phyloP scores from a whole-genome alignment of 2,888 invertebrate genomes.

The Drosophila limbata region DNA sequence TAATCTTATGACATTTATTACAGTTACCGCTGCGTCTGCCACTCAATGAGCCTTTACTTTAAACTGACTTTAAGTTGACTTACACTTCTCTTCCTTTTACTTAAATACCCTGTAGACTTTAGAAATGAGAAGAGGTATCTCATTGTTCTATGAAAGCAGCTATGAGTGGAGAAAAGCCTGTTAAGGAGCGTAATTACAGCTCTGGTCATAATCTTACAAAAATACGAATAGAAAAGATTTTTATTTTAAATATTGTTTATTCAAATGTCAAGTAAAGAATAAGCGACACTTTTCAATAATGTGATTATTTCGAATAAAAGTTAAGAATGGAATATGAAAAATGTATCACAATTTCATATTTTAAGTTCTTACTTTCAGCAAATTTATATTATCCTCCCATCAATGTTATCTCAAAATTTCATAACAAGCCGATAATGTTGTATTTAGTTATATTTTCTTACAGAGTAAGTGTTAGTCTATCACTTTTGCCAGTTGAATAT shows the following conservation, averaged over 20 bases:
- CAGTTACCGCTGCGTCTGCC: constrained; percentile 53
- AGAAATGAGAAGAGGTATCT: background rate
- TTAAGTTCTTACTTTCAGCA: background rate
- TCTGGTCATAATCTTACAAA: too few relatives aligned
- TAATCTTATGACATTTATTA: constrained; percentile 79
- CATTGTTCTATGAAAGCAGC: too few relatives aligned
- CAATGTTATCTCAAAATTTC: background rate
- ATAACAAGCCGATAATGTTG: background rate
- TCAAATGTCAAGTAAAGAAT: too few relatives aligned
- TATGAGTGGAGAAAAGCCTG: background rate
- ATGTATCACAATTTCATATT: background rate
- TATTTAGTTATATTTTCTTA: background rate
- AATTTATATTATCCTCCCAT: background rate
- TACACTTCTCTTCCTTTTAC: constrained; percentile 36
- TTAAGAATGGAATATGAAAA: too few relatives aligned
- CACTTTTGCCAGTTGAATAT: background rate
- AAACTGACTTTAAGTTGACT: constrained; percentile 54
- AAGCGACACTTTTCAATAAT: too few relatives aligned
- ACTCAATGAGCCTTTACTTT: constrained; percentile 45
- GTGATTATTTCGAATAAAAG: too few relatives aligned
- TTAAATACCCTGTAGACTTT: background rate
- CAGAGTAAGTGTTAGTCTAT: constrained; percentile 1
- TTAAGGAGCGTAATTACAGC: too few relatives aligned
- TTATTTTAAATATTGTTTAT: too few relatives aligned
- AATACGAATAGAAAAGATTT: too few relatives aligned